Percentiles rank a stretch among this genome's conserved stretches.
These are phyloP conservation scores for Drosophila barbarae DNA, from an alignment of 2,888 invertebrate genomes.

Conservation along the genomic window DNA sequence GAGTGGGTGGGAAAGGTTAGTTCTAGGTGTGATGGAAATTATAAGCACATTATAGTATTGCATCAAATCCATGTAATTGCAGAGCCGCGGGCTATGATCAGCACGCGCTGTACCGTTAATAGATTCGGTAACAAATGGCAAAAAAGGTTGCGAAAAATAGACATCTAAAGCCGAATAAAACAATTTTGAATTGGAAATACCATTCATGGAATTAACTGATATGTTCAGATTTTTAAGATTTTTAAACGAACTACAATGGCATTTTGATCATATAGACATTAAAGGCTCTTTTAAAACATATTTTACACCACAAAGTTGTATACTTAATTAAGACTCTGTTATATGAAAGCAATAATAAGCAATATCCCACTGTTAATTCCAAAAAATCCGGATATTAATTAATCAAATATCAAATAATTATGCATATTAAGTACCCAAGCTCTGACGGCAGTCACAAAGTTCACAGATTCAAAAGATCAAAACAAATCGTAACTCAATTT, in stretches of 20 bases:
- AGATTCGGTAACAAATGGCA: conserved; percentile 8
- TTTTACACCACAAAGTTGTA: not conserved
- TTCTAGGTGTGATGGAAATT: conserved; percentile 45
- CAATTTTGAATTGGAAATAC: not conserved
- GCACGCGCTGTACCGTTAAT: conserved; percentile 38
- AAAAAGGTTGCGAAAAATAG: not conserved
- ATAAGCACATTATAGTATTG: conserved; percentile 36
- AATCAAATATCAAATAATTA: conserved; percentile 12
- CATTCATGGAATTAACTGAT: not conserved
- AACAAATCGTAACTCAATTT: conserved; percentile 31
- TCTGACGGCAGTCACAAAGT: conserved; percentile 49
- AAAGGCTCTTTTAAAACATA: not conserved
- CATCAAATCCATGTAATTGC: conserved; percentile 33
- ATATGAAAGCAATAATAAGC: not conserved
- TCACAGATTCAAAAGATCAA: conserved; percentile 30
- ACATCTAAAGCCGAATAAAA: not conserved
- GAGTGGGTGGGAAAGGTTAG: conserved; percentile 25
- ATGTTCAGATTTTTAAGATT: not conserved
- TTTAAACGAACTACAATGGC: not conserved
- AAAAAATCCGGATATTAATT: conserved; percentile 4
- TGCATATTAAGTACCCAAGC: conserved; percentile 9
- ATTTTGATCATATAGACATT: not conserved
- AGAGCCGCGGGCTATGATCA: conserved; percentile 30
- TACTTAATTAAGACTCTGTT: not conserved
- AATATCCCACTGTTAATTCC: conserved; percentile 1